Evolutionary conservation across 64 coral and sea anemone species (phyloP).

Genomic region (Cladopsammia gracilis): DNA sequence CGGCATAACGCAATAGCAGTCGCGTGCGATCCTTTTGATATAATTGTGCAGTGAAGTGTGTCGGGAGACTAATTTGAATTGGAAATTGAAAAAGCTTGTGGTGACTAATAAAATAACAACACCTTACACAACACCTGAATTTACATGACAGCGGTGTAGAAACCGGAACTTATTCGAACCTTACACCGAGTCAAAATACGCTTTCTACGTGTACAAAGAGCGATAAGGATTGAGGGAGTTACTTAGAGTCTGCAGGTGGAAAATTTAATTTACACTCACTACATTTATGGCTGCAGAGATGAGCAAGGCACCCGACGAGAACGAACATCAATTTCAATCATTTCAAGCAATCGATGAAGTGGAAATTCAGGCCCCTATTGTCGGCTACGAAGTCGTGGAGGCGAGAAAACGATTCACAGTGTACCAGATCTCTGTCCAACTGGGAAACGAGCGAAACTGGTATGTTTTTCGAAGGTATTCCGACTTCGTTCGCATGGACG

Average conservation of each 20-base stretch:
- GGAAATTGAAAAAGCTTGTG: constrained; percentile 51
- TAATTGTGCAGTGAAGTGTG: neutral
- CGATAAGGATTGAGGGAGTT: neutral
- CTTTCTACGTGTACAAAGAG: neutral
- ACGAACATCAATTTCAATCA: constrained; percentile 40
- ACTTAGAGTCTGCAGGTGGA: neutral
- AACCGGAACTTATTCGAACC: neutral
- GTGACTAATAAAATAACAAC: neutral
- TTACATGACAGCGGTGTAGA: neutral
- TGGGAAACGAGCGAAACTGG: constrained; percentile 77
- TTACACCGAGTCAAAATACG: neutral
- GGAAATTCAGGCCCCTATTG: constrained; percentile 89
- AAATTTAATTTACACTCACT: neutral
- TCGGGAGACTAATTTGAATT: constrained; percentile 56
- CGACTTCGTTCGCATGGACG: constrained; percentile 89
- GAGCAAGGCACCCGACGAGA: neutral
- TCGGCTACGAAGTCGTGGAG: constrained; percentile 89
- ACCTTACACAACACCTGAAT: constrained; percentile 16
- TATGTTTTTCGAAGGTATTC: constrained; percentile 96
- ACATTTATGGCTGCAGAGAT: constrained; percentile 3
- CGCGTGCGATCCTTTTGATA: neutral
- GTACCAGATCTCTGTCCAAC: constrained; percentile 86
- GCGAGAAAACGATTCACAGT: constrained; percentile 94
- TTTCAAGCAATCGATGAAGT: constrained; percentile 45
- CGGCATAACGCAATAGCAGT: neutral